Evolutionary conservation across 2,113 vertebrate genomes (phyloP).

Genomic region (Amblyopsis rosae): DNA sequence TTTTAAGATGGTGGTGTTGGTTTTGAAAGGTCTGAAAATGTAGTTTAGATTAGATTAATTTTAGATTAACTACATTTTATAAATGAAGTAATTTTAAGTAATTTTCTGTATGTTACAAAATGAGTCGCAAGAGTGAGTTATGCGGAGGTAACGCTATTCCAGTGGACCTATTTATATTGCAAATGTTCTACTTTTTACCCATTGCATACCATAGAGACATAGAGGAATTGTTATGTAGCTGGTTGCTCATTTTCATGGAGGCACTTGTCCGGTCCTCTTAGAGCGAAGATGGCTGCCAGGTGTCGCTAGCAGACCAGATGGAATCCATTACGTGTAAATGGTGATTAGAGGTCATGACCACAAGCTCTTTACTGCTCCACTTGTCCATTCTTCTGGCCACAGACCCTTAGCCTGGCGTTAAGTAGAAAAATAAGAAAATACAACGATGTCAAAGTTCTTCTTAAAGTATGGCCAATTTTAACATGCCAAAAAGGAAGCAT

Average conservation of each 20-base stretch:
- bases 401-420: constrained; percentile 52
- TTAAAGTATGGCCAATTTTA: constrained; percentile 16
- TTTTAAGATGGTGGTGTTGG: neutral
- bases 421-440: constrained; percentile 46
- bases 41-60: neutral
- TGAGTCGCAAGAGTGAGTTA: too few species aligned
- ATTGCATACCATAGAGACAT: constrained; percentile 6
- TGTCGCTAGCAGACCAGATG: constrained; percentile 71
- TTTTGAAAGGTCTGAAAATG: too few species aligned
- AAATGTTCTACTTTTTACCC: neutral
- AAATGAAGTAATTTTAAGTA: neutral
- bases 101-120: neutral
- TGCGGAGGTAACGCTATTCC: neutral
- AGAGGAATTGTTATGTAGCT: constrained; percentile 21
- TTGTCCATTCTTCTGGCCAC: constrained; percentile 63
- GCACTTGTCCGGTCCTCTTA: constrained; percentile 44
- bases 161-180: neutral
- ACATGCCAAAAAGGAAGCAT: constrained; percentile 8
- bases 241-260: constrained; percentile 52
- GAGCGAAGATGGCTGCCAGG: constrained; percentile 66
- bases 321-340: constrained; percentile 71
- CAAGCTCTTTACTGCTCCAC: constrained; percentile 72
- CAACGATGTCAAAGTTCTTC: constrained; percentile 38
- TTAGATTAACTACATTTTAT: neutral
- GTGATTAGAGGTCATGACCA: constrained; percentile 74